Conservation (phyloP, 2,888 invertebrate species). For the Eueremaeus valkanovi region DNA sequence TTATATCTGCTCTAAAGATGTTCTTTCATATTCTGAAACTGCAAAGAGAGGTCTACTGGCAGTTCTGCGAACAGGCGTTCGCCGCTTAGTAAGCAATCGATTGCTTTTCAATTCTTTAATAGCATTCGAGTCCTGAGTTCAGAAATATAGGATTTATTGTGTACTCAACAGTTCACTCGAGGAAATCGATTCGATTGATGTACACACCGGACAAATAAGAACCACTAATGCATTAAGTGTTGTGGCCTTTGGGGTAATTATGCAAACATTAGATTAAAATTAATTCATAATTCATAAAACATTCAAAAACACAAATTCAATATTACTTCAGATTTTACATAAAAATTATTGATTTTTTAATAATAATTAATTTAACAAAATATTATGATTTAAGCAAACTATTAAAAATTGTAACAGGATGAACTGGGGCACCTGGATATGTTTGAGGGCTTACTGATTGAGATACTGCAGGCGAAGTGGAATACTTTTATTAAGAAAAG, state of each 20-base stretch:
- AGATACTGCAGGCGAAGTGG: conserved; percentile 94
- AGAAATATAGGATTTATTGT: no score
- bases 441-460: conserved; percentile 88
- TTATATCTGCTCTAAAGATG: conserved; percentile 57
- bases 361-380: conserved; percentile 8
- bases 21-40: conserved; percentile 96
- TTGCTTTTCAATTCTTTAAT: no score
- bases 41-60: conserved; percentile 95
- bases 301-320: no score
- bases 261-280: no score
- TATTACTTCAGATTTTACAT: conserved; percentile 9
- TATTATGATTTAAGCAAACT: neutral
- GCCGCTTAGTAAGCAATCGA: no score
- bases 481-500: conserved; percentile 71
- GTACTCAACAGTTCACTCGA: no score
- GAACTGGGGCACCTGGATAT: conserved; percentile 90
- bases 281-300: neutral
- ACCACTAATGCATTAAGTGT: conserved; percentile 91
- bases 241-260: conserved; percentile 87
- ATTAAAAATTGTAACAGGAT: conserved; percentile 64
- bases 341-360: no score
- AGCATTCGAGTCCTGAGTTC: no score
- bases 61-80: conserved; percentile 85
- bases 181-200: conserved; percentile 91
- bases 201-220: conserved; percentile 83